These are phyloP conservation scores for Aphaenogaster ashmeadi DNA, from an alignment of 1,140 invertebrate species.

Conservation along the genomic window DNA sequence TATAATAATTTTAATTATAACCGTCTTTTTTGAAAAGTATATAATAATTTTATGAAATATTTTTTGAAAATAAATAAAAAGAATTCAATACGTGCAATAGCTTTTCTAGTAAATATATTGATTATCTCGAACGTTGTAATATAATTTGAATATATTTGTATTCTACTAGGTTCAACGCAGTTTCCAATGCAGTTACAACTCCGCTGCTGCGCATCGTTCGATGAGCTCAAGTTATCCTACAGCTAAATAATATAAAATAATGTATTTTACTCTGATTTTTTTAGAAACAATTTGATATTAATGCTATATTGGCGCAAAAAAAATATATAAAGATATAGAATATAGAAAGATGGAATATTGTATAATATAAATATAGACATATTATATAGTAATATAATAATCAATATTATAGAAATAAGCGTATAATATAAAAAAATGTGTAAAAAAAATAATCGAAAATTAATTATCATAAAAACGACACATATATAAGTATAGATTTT, in stretches of 20 bases:
- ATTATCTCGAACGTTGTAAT: not conserved
- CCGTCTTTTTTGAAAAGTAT: not conserved
- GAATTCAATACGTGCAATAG: not conserved
- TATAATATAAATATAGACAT: not conserved
- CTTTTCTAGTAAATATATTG: not conserved
- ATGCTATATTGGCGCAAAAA: not conserved
- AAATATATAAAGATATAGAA: not conserved
- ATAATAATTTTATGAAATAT: not conserved
- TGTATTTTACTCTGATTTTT: not conserved
- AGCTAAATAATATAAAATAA: not conserved
- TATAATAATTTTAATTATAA: not conserved
- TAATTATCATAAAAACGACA: not conserved
- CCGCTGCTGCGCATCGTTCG: not conserved
- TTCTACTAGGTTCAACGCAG: not conserved
- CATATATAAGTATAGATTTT: not conserved
- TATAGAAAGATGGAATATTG: not conserved
- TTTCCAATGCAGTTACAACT: not conserved
- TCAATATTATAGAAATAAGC: not conserved
- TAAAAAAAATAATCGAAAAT: not conserved
- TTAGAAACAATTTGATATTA: not conserved
- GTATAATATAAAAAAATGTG: not conserved
- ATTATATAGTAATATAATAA: not conserved
- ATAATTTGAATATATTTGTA: constrained; percentile 8
- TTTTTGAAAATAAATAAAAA: not conserved
- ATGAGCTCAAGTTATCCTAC: not conserved